Evolutionary conservation across 2,797 vertebrate species (phyloP), one percentile per base, ranked within the genome.

Genomic region (Hippoglossus hippoglossus): DNA sequence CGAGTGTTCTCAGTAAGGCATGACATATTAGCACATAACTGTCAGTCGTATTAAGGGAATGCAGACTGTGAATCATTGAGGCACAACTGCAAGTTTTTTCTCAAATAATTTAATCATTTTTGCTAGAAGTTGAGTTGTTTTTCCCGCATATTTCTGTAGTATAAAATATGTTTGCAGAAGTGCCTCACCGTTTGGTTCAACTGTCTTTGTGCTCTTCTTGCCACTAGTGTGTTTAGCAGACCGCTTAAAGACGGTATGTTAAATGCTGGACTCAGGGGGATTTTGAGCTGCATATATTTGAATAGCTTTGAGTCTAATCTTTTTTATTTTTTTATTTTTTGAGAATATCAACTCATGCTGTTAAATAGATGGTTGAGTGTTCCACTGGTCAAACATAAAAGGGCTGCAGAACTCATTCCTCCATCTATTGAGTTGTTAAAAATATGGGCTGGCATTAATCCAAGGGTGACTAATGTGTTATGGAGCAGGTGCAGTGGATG

Each of bases 1-100:
- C 67, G 31, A 66, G 55, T 71, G 77, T 73, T 89, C 79, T 79
- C 15, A 22, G 31, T 67, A 44, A 60, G 22, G 55, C 55, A 50
- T 62, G 56, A 77, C 64, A 66, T 79, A 79, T 85, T 84, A 79
- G 47, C 69, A 67, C 63, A 59, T 69, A 52, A 50, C 49, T 76
- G 47, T 73, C 62, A 67, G 65, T 26, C 24, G 61, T 41, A 61
- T 81, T 82, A 60, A 63, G 51, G 62, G 54, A 77, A 64, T 63
- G 31, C 36, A 66, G 55, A 47, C 28, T 74, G 52, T 62, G n/a
- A 82, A 71, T 73, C 57, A 67, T 36, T 26, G 68, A 64, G 65
- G 51, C 66, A 62, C 16, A 55, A n/a, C 62, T 73, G 50, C 58
- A 74, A 59, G 68, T 77, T 77, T 55, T 55, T 77, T 64, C 73